Percentiles rank a stretch among this genome's conserved stretches.
Conservation (phyloP, 2,888 invertebrate genomes). For the Lordiphosa andalusiaca region DNA sequence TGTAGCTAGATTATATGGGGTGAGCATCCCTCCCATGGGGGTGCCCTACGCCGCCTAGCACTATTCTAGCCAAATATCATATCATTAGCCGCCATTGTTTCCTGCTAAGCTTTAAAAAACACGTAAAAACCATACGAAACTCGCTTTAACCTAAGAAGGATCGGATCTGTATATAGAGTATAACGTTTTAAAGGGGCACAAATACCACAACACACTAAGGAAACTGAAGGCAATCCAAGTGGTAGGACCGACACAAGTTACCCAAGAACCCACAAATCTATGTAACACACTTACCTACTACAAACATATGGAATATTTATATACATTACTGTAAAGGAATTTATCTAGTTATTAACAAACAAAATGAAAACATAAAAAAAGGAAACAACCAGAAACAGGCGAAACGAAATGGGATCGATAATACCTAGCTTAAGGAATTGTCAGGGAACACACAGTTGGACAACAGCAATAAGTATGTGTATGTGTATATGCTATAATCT, state of each 20-base stretch:
- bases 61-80: conserved; percentile 47
- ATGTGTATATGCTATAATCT: background rate
- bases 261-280: conserved; percentile 12
- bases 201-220: conserved; percentile 11
- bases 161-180: conserved; percentile 4
- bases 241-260: conserved; percentile 1
- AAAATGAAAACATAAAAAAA: too few species aligned
- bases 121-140: background rate
- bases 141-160: conserved; percentile 16
- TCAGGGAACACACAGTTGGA: conserved; percentile 54
- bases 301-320: conserved; percentile 8
- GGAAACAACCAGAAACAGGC: conserved; percentile 12
- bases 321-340: conserved; percentile 45
- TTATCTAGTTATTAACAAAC: conserved; percentile 40
- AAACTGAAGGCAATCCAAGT: conserved; percentile 12
- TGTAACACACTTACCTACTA: conserved; percentile 1
- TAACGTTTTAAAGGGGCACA: conserved; percentile 15
- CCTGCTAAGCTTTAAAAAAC: conserved; percentile 45
- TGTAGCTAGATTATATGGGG: background rate
- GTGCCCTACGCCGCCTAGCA: background rate
- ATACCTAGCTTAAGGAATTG: conserved; percentile 57
- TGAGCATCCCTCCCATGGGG: too few species aligned
- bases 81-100: conserved; percentile 53
- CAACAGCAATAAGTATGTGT: conserved; percentile 41
- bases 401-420: conserved; percentile 11